Conservation (phyloP, 2,888 invertebrate genomes). For the Bimastos eiseni region DNA sequence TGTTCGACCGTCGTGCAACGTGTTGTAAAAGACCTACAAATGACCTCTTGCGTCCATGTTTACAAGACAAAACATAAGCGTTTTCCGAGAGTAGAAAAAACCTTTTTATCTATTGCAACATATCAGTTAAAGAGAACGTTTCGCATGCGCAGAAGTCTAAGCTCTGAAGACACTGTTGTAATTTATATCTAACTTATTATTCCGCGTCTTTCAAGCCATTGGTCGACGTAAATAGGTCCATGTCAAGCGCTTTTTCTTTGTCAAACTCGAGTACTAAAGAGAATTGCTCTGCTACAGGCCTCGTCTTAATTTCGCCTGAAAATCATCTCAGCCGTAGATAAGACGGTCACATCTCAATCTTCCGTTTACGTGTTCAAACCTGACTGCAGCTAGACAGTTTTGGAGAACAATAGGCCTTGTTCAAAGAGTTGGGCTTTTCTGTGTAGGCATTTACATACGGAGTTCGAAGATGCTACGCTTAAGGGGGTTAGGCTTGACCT, state of each 20-base stretch:
- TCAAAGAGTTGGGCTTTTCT: not conserved
- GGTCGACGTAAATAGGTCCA: too few species aligned
- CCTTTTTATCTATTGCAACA: not conserved
- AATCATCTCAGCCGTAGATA: not conserved
- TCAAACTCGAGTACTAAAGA: not conserved
- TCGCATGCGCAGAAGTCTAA: not conserved
- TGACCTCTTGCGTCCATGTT: not conserved
- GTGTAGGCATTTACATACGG: too few species aligned
- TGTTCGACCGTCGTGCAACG: not conserved
- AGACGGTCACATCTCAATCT: not conserved
- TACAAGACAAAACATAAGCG: not conserved
- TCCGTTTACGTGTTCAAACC: not conserved
- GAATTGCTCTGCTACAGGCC: not conserved
- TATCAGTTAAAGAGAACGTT: not conserved
- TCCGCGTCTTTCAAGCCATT: not conserved
- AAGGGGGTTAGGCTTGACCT: too few species aligned
- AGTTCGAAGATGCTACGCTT: too few species aligned
- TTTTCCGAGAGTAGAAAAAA: slow-evolving; percentile 13
- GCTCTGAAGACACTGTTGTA: not conserved
- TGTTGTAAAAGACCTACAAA: not conserved
- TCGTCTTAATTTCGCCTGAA: not conserved
- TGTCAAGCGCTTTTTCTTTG: too few species aligned
- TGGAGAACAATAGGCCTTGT: not conserved
- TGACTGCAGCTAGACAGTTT: not conserved
- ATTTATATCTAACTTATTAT: not conserved